Evolutionary conservation across 2,797 vertebrate genomes (phyloP).

Genomic region (Perodicticus potto): DNA sequence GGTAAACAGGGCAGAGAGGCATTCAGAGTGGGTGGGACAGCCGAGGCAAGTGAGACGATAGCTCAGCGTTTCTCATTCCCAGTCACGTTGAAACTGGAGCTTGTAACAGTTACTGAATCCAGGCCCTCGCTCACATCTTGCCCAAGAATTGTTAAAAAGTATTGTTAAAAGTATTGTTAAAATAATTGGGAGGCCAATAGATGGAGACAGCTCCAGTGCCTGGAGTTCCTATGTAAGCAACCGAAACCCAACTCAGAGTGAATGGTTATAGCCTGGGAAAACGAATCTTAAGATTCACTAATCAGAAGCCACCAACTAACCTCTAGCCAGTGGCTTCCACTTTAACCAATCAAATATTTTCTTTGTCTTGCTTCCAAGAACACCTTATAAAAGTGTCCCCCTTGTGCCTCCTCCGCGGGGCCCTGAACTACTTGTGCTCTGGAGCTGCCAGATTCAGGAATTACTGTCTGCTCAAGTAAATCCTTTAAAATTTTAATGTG

Average conservation of each 20-base stretch:
- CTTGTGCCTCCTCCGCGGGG: too few species aligned
- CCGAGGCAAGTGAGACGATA: not conserved
- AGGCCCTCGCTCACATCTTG: not conserved
- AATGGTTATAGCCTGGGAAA: not conserved
- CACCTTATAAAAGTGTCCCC: not conserved
- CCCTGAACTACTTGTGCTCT: not conserved
- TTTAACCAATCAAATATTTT: not conserved
- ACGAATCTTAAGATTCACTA: not conserved
- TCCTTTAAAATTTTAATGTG: not conserved
- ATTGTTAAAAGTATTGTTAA: not conserved
- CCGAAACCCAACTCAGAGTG: not conserved
- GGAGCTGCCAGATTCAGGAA: not conserved
- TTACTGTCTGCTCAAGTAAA: not conserved
- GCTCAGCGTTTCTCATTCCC: not conserved
- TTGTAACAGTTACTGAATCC: not conserved
- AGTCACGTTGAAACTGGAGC: not conserved
- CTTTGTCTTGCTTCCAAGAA: not conserved
- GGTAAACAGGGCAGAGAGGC: not conserved
- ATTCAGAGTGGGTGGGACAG: not conserved
- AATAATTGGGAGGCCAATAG: not conserved
- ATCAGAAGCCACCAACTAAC: not conserved
- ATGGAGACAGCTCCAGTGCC: not conserved
- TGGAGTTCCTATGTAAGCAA: not conserved
- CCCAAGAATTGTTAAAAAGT: not conserved
- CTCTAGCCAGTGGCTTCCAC: not conserved